Evolutionary conservation across 2,113 vertebrate genomes (phyloP).

Genomic region (Ia io): DNA sequence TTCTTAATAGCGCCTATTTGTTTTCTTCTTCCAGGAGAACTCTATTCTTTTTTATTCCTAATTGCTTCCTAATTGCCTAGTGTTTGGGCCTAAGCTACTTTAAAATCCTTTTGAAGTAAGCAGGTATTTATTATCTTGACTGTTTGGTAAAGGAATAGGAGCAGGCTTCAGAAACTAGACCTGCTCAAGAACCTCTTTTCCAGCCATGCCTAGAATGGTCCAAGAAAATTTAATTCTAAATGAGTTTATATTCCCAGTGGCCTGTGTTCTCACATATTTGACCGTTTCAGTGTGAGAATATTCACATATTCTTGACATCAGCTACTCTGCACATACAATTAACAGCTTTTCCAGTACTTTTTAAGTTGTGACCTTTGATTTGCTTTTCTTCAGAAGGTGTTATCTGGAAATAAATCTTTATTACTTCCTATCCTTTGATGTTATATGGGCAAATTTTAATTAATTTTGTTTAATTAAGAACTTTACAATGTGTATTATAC

Average conservation of each 20-base stretch:
- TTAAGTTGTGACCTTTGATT: constrained; percentile 56
- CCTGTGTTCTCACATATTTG: constrained; percentile 23
- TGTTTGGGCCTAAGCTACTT: not conserved
- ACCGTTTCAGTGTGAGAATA: constrained; percentile 42
- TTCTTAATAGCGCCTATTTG: not conserved
- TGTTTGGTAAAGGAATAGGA: not conserved
- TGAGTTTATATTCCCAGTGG: not conserved
- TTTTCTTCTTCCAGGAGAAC: constrained; percentile 25
- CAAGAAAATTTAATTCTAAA: constrained; percentile 32
- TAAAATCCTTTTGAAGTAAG: not conserved
- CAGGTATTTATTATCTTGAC: not conserved
- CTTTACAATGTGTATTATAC: not conserved
- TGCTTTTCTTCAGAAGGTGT: constrained; percentile 56
- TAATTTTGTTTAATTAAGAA: constrained; percentile 39
- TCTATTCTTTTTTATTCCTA: constrained; percentile 15
- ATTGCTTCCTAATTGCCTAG: constrained; percentile 25
- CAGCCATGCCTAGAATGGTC: not conserved
- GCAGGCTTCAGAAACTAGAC: not conserved
- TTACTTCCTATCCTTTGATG: constrained; percentile 54
- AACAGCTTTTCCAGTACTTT: constrained; percentile 15
- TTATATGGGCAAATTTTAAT: constrained; percentile 41
- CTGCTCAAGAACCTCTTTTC: not conserved
- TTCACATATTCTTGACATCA: constrained; percentile 46
- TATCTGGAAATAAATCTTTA: constrained; percentile 60
- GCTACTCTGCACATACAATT: constrained; percentile 37